Conservation (phyloP, 2,113 vertebrate genomes). For the Apaloderma vittatum region DNA sequence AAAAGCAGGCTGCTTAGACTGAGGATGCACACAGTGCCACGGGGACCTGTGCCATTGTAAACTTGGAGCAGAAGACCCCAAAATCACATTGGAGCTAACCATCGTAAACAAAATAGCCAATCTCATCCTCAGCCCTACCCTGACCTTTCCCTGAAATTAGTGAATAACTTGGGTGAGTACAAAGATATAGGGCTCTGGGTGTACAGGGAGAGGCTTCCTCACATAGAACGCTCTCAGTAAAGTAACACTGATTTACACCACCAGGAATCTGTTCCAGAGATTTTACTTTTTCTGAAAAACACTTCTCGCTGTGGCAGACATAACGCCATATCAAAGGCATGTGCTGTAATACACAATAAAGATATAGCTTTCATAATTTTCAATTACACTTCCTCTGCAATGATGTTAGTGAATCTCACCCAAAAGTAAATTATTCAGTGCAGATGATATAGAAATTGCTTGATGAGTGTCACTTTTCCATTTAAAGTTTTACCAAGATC, state of each 20-base stretch:
- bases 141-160: not conserved
- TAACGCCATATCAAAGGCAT: constrained; percentile 77
- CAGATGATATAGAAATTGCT: constrained; percentile 77
- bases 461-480: constrained; percentile 77
- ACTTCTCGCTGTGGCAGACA: constrained; percentile 73
- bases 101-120: not conserved
- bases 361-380: constrained; percentile 84
- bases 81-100: not conserved
- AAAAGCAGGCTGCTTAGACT: not conserved
- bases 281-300: constrained; percentile 74
- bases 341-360: constrained; percentile 78
- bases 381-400: constrained; percentile 82
- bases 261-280: constrained; percentile 35
- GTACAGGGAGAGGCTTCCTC: not conserved
- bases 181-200: not conserved
- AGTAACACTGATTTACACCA: constrained; percentile 23
- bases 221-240: not conserved
- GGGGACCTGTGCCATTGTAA: not conserved
- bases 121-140: not conserved
- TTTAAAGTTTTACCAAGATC: constrained; percentile 82
- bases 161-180: not conserved
- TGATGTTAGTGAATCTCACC: constrained; percentile 81
- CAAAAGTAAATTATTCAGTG: constrained; percentile 83
- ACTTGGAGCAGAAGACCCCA: not conserved
- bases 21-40: not conserved